A percentile compares a stretch with the other conserved stretches of the same genome.
Evolutionary conservation across 2,888 invertebrate species (phyloP).

Genomic region (Drosophila nigricruria): DNA sequence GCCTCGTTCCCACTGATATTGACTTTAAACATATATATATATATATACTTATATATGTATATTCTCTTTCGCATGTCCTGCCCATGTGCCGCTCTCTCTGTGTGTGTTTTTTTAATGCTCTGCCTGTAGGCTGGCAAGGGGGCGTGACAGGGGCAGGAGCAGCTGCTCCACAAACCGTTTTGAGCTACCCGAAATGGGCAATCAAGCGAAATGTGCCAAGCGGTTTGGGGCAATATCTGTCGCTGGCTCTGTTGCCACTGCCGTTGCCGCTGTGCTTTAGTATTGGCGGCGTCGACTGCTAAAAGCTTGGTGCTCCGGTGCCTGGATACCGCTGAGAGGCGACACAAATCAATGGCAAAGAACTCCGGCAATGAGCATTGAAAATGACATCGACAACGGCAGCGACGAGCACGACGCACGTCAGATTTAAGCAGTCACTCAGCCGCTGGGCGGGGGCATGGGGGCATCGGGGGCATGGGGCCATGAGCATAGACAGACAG

Average conservation of each 20-base stretch:
- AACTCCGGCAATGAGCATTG: conserved; percentile 62
- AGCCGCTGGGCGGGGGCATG: conserved; percentile 21
- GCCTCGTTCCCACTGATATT: conserved; percentile 44
- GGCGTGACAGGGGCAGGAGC: conserved; percentile 30
- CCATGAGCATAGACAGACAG: conserved; percentile 2
- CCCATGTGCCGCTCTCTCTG: neutral
- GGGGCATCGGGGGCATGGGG: neutral
- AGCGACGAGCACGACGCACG: conserved; percentile 40
- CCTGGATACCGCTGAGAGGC: conserved; percentile 38
- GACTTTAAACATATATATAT: conserved; percentile 59
- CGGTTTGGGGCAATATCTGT: conserved; percentile 54
- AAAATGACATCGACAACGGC: conserved; percentile 49
- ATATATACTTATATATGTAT: conserved; percentile 3
- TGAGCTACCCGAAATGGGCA: conserved; percentile 68
- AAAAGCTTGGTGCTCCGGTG: conserved; percentile 3
- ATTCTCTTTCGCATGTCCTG: conserved; percentile 15
- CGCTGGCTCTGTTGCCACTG: conserved; percentile 16
- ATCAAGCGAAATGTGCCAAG: conserved; percentile 72
- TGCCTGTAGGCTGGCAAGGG: conserved; percentile 41
- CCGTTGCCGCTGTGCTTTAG: conserved; percentile 3
- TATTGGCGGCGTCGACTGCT: conserved; percentile 4
- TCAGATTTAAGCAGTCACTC: conserved; percentile 68
- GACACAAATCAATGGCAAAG: conserved; percentile 64
- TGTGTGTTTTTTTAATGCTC: conserved; percentile 58
- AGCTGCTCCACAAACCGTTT: conserved; percentile 43